phyloP scores from a whole-genome alignment of 2,797 vertebrate species.

The Cuculus canorus region DNA sequence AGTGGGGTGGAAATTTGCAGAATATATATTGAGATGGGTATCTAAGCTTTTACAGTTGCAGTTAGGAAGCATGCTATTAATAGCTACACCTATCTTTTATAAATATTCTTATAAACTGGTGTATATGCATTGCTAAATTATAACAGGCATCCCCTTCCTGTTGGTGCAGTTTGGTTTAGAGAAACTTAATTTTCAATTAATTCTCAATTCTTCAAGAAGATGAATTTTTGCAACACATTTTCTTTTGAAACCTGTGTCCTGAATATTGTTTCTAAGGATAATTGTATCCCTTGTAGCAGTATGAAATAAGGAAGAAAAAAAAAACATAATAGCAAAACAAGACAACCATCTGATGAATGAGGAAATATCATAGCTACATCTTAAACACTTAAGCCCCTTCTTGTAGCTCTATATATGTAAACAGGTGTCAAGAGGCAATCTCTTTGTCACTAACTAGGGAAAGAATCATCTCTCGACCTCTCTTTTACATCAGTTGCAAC shows the following conservation, averaged over 20 bases:
- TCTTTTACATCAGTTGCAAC: not conserved
- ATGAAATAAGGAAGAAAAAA: not conserved
- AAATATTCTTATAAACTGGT: not conserved
- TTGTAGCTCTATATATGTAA: not conserved
- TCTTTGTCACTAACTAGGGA: not conserved
- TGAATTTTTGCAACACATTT: not conserved
- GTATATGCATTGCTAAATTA: not conserved
- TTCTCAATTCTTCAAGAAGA: not conserved
- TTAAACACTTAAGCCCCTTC: not conserved
- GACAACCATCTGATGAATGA: not conserved
- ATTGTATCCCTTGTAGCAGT: no score
- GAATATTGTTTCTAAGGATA: not conserved
- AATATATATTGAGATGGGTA: not conserved
- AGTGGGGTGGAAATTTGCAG: not conserved
- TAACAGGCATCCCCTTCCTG: not conserved
- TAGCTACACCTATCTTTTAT: not conserved
- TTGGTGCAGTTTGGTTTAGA: not conserved
- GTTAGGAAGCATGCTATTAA: not conserved
- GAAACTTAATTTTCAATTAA: not conserved
- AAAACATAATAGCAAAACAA: not conserved
- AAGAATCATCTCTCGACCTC: rapidly evolving
- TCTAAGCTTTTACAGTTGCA: not conserved
- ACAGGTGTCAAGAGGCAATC: not conserved
- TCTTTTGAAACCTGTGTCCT: not conserved
- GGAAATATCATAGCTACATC: not conserved